Percentiles rank a stretch among this genome's conserved stretches.
Conservation (phyloP, 1,140 invertebrate genomes). For the Drosophila leontia region DNA sequence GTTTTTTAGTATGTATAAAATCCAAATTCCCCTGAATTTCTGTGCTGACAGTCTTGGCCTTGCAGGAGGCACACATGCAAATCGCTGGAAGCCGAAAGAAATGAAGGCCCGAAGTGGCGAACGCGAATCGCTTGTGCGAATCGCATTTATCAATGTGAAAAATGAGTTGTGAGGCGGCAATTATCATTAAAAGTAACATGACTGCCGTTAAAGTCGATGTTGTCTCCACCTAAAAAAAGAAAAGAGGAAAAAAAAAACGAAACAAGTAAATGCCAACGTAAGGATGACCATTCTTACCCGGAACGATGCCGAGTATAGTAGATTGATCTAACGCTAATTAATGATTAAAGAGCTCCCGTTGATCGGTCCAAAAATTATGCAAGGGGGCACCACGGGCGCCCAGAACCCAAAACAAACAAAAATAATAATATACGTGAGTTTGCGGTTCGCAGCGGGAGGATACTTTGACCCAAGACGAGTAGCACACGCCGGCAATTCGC, state of each 20-base stretch:
- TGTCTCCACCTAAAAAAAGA: conserved; percentile 16
- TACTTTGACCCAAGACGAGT: conserved; percentile 49
- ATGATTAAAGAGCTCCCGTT: conserved; percentile 63
- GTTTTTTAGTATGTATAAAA: too few relatives aligned
- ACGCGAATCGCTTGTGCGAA: conserved; percentile 43
- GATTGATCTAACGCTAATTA: conserved; percentile 75
- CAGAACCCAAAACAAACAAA: conserved; percentile 32
- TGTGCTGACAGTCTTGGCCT: conserved; percentile 17
- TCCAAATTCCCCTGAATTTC: not conserved
- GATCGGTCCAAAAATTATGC: conserved; percentile 56
- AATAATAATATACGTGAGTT: conserved; percentile 56
- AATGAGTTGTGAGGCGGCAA: conserved; percentile 80
- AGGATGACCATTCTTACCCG: not conserved
- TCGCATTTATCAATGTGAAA: conserved; percentile 75
- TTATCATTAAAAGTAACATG: conserved; percentile 83
- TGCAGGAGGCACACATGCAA: conserved; percentile 5
- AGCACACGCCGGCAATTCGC: conserved; percentile 68
- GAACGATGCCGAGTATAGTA: conserved; percentile 2
- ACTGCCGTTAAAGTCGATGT: conserved; percentile 53
- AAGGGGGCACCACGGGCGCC: conserved; percentile 34
- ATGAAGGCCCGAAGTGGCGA: conserved; percentile 5
- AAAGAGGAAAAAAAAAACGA: conserved; percentile 1
- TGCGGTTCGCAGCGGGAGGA: conserved; percentile 73
- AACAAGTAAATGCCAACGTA: not conserved
- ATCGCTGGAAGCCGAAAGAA: not conserved